Base-by-base conservation (phyloP, 2,797 vertebrate species). In the Brachymystax lenok region DNA sequence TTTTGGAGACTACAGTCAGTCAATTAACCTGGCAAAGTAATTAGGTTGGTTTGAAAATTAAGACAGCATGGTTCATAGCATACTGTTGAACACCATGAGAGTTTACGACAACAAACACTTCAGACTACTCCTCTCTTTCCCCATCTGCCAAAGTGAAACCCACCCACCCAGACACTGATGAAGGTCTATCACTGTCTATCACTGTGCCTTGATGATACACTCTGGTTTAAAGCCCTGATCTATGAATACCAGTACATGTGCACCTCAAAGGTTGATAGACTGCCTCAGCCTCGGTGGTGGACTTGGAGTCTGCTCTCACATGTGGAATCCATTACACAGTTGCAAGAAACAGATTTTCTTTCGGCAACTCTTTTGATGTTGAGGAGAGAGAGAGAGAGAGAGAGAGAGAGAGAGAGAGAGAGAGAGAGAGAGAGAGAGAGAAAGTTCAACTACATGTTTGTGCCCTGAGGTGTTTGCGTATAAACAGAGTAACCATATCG, bases 301-400 rank as follows among this genome's bases (percentile, higher is more conserved):
- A 79, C 69, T 64, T 10, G 35, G 74, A 81, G 75, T 50, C n/a
- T 74, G 69, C 74, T 63, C 64, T 27, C 12, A 14, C 88, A 89
- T 80, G 74, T 87, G 87, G 85, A 85, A 82, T 54, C 70, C 28
- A 83, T 90, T 86, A 86, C 85, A 86, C 77, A 87, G 85, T 83
- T 85, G 89, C 83, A 86, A 88, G 82, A 88, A 86, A 87, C 82
- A 84, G 83, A 87, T 88, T 89, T 86, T 74, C 83, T 88, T 88
- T 87, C 83, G 82, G 78, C 78, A 82, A 75, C 35, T 8, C 50
- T 33, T 83, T 63, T 79, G 14, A 27, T 16, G 73, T 76, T 78
- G 75, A 24, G 75, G 80, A 81, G 78, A 78, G 46, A 82, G 72
- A 74, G 68, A 52, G 13, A 67, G 71, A 56, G 78, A 82, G 79